A percentile compares a stretch with the other conserved stretches of the same genome.
Evolutionary conservation across 2,888 invertebrate species (phyloP).

Genomic region (Rhorus exstirpatorius): DNA sequence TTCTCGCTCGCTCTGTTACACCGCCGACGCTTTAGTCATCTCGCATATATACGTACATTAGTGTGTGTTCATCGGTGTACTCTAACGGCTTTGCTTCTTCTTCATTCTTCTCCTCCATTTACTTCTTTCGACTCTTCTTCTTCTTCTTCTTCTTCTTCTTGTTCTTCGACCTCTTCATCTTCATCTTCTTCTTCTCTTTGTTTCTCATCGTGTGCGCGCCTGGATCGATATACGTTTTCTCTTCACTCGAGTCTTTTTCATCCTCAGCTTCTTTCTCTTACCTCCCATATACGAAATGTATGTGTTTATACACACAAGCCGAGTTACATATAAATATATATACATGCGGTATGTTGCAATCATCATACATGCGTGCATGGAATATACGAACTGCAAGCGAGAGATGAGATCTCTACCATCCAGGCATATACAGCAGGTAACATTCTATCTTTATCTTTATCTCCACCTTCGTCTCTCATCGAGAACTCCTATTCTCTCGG

Average conservation of each 20-base stretch:
- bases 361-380: constrained; percentile 62
- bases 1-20: constrained; percentile 60
- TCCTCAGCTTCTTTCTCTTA: constrained; percentile 39
- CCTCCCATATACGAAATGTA: constrained; percentile 6
- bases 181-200: neutral
- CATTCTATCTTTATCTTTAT: constrained; percentile 56
- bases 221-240: constrained; percentile 50
- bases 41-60: constrained; percentile 52
- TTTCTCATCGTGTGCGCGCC: constrained; percentile 11
- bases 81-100: constrained; percentile 67
- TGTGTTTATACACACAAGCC: neutral
- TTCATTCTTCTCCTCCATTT: constrained; percentile 49
- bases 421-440: constrained; percentile 44
- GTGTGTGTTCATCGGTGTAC: constrained; percentile 46
- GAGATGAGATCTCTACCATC: constrained; percentile 62
- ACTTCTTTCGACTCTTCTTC: constrained; percentile 11
- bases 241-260: constrained; percentile 14
- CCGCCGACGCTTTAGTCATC: constrained; percentile 59
- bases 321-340: constrained; percentile 9
- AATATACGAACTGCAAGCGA: constrained; percentile 40
- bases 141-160: constrained; percentile 50
- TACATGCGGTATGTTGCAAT: constrained; percentile 52
- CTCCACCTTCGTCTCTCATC: constrained; percentile 24
- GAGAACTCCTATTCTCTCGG: neutral
- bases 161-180: constrained; percentile 37